phyloP scores from a whole-genome alignment of 37 sponge, comb jelly and placozoan genomes.

The Axinella damicornis region DNA sequence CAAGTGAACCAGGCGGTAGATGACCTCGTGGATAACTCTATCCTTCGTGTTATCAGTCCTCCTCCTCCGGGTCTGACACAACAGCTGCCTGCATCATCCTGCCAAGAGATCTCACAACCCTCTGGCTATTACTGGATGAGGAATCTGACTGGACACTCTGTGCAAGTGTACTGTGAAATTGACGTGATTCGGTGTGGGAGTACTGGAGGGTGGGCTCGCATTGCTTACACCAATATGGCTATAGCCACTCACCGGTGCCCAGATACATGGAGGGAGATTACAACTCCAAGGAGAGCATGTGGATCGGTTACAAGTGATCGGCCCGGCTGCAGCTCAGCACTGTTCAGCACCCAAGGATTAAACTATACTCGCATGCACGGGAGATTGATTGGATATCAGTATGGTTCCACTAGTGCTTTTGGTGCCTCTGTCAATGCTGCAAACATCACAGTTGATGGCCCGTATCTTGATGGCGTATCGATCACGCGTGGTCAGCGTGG shows the following conservation, averaged over 20 bases:
- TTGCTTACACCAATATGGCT: not conserved
- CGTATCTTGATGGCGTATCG: slow-evolving; percentile 35
- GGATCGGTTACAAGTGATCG: not conserved
- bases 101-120: too few species aligned
- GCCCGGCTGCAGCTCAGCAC: not conserved
- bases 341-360: not conserved
- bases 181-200: not conserved
- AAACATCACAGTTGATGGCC: not conserved
- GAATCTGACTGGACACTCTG: too few species aligned
- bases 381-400: slow-evolving; percentile 16
- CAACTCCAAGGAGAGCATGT: too few species aligned
- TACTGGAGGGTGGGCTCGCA: slow-evolving; percentile 36
- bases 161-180: too few species aligned
- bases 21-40: too few species aligned
- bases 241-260: too few species aligned
- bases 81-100: too few species aligned
- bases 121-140: too few species aligned
- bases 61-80: too few species aligned
- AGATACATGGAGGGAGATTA: too few species aligned
- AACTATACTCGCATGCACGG: slow-evolving; percentile 17
- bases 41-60: too few species aligned
- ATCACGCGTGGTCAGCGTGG: slow-evolving; percentile 23
- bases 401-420: slow-evolving; percentile 12
- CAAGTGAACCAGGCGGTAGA: too few species aligned
- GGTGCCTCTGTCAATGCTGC: not conserved